Base-by-base conservation (phyloP, 2,797 vertebrate genomes). In the Apogon hyalosoma region DNA sequence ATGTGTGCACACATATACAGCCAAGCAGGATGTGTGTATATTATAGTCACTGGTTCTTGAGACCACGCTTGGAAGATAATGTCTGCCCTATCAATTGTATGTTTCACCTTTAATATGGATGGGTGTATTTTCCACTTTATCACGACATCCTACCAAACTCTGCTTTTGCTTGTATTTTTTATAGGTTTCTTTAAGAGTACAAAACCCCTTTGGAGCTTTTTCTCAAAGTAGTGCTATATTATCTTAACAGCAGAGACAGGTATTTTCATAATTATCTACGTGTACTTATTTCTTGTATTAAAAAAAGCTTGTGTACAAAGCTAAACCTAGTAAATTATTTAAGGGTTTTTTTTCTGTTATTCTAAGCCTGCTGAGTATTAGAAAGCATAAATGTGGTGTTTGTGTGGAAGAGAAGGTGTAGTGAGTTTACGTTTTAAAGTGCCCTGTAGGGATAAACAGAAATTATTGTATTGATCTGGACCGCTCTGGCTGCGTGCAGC, bases 291-390 rank as follows among this genome's bases (percentile, higher is more conserved):
- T 55, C 45, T 43, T 52, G 14, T 21, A 43, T 46, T 11, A 49
- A 58, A 69, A 64, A 73, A 73, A 45, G 42, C 56, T 33, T 59
- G 52, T 38, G 46, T 46, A 62, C 54, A 74, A 55, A 18, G 39
- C 50, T 28, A 38, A 51, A 69, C 53, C 45, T 50, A 46, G 38
- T 83, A 53, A 77, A 82, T 86, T 54, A 85, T 82, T 85, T 49
- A 83, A 62, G 4, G 21, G 21, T 55, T 73, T 73, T 70, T 73
- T 70, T 70, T 47, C 51, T 63, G 51, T 53, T 45, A 48, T 59
- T 41, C 51, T 57, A 36, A 43, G 42, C 49, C 64, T 67, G 49
- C 58, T 40, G 55, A 57, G 56, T 42, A 48, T 85, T 71, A 54
- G 15, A 59, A 43, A 33, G 63, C 12, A 65, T 21, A 55, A 75